Base-by-base conservation (phyloP, 2,888 invertebrate genomes). In the Itoplectis maculator region DNA sequence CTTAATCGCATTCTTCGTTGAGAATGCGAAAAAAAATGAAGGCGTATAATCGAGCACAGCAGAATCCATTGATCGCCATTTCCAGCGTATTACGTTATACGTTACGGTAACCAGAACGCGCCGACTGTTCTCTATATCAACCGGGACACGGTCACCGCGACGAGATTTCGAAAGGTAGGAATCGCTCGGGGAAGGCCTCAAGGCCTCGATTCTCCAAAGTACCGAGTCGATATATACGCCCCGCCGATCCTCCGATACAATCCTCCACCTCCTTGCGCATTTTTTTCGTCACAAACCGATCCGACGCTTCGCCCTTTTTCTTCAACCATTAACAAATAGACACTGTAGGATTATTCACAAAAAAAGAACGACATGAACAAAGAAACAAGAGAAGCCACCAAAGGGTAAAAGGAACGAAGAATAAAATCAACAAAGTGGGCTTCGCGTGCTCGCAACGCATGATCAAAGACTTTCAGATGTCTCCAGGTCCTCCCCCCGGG, bases 81-180 rank as follows among this genome's bases (percentile, higher is more conserved):
- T n/a, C n/a, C 11, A 13, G 37, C 7, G 51, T 69, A 70, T 56
- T 70, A 42, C 54, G 23, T 56, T 70, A 56, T 42, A 40, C 35
- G 35, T 49, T 37, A 29, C 47, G 54, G 23, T 20, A 56, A 56
- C 13, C 42, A 42, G 42, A 70, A 56, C 56, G 42, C 42, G 11
- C 40, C n/a, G 40, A 56, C 15, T 18, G 54, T 40, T 54, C 42
- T 66, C 35, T 20, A 56, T 56, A 70, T 70, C 56, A 56, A 74
- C 63, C 63, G 54, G 75, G 45, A 54, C 80, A 61, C 49, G 80
- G 74, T 75, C 74, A 80, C 40, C 40, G 54, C 40, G 40, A 40
- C 20, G 69, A 69, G 23, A 69, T 42, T 51, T 69, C 69, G 69
- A 54, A 54, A 69, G 69, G 13, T 42, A 37, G 23, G 40, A 42